Evolutionary conservation across 2,113 vertebrate species (phyloP).

Genomic region (Hyperoodon ampullatus): DNA sequence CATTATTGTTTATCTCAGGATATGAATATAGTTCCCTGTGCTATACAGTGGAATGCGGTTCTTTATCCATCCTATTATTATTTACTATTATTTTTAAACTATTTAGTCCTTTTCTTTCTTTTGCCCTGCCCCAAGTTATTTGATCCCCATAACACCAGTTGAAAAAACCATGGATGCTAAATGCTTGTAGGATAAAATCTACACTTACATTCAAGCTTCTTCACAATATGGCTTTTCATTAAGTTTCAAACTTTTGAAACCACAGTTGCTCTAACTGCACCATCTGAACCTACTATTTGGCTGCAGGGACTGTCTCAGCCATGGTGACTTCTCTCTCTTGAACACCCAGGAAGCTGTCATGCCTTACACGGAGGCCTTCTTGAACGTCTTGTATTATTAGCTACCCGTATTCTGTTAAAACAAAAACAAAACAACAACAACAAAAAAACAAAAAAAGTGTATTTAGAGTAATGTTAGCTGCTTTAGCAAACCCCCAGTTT

Average conservation of each 20-base stretch:
- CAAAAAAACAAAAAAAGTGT: not conserved
- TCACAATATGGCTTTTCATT: not conserved
- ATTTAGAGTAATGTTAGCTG: not conserved
- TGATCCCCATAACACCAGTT: not conserved
- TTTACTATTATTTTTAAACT: not conserved
- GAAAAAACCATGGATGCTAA: not conserved
- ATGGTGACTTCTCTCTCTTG: too few species aligned
- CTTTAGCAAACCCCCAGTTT: not conserved
- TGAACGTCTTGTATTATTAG: not conserved
- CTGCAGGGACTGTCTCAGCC: not conserved
- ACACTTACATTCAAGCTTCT: not conserved
- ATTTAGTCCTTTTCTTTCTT: not conserved
- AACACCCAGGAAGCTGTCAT: not conserved
- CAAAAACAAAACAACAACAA: not conserved
- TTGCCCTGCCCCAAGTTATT: not conserved
- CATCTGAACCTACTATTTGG: not conserved
- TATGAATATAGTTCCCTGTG: not conserved
- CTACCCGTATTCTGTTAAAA: not conserved
- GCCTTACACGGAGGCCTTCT: not conserved
- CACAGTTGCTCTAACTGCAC: too few species aligned
- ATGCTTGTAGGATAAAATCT: not conserved
- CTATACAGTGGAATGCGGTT: not conserved
- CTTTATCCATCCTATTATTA: not conserved
- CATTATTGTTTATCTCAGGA: not conserved
- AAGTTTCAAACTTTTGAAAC: not conserved